A percentile compares a stretch with the other conserved stretches of the same genome.
phyloP scores from a whole-genome alignment of 1,140 invertebrate species.

The Pseudomyrmex gracilis region DNA sequence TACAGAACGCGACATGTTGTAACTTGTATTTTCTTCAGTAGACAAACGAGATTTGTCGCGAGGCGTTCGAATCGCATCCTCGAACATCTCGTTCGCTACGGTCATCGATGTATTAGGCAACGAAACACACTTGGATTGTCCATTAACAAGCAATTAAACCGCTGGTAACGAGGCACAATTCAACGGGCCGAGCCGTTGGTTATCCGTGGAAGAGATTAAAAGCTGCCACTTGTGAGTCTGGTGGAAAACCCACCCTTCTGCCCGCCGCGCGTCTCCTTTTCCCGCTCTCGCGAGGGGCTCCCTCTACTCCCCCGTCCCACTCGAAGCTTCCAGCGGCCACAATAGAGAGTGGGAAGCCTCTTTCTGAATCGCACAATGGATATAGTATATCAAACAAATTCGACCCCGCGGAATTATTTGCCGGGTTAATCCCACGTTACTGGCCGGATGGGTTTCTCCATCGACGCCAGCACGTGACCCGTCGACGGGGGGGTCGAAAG shows the following conservation, averaged over 20 bases:
- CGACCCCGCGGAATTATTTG: constrained; percentile 79
- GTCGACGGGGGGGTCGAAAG: constrained; percentile 57
- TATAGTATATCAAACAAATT: constrained; percentile 83
- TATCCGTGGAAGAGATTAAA: constrained; percentile 77
- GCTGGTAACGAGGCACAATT: constrained; percentile 71
- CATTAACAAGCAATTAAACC: constrained; percentile 79
- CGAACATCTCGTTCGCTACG: constrained; percentile 1
- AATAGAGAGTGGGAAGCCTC: constrained; percentile 75
- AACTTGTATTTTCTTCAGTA: neutral
- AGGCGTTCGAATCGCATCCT: neutral
- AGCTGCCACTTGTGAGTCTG: constrained; percentile 77
- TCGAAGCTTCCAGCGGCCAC: constrained; percentile 63
- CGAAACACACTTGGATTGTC: constrained; percentile 70
- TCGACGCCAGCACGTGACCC: constrained; percentile 76
- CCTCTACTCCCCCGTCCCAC: constrained; percentile 18
- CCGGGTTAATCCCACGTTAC: constrained; percentile 75
- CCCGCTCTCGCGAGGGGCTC: neutral
- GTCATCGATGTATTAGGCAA: constrained; percentile 12
- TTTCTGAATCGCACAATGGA: constrained; percentile 79
- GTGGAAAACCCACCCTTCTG: constrained; percentile 68
- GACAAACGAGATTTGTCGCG: neutral
- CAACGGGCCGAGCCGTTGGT: constrained; percentile 61
- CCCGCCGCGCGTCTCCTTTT: constrained; percentile 55
- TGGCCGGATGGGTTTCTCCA: constrained; percentile 74
- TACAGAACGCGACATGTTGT: no score